These are phyloP conservation scores for Heliornis fulica DNA, from an alignment of 2,113 vertebrate species.

Conservation along the genomic window DNA sequence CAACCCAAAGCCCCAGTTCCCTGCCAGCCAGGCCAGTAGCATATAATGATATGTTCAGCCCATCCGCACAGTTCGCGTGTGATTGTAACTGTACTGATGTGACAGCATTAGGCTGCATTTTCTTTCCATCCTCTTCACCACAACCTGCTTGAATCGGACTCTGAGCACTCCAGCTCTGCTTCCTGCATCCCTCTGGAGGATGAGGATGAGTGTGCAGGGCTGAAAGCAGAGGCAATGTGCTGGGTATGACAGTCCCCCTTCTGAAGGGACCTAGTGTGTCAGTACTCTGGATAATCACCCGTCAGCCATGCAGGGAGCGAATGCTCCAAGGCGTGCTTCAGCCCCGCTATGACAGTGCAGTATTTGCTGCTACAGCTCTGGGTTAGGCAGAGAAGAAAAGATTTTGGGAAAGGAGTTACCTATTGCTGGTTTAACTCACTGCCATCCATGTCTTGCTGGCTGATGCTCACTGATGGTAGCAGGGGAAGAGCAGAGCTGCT, in stretches of 20 bases:
- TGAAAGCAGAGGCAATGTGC: neutral
- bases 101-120: neutral
- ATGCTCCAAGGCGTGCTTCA: neutral
- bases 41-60: neutral
- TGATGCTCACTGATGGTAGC: neutral
- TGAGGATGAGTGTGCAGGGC: neutral
- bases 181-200: neutral
- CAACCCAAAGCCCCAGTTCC: neutral
- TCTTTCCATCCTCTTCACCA: neutral
- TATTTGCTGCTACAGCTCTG: neutral
- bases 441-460: neutral
- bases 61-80: neutral
- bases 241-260: neutral
- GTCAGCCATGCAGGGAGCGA: neutral
- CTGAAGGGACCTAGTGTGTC: neutral
- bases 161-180: neutral
- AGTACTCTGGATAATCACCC: neutral
- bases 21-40: neutral
- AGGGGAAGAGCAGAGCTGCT: neutral
- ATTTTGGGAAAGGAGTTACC: neutral
- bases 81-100: too few species aligned
- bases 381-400: neutral
- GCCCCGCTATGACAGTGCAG: conserved; percentile 25
- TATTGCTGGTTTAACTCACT: neutral
- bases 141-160: neutral